Base-by-base conservation (phyloP, 2,888 invertebrate species). In the Leptinotarsa tumamoca region DNA sequence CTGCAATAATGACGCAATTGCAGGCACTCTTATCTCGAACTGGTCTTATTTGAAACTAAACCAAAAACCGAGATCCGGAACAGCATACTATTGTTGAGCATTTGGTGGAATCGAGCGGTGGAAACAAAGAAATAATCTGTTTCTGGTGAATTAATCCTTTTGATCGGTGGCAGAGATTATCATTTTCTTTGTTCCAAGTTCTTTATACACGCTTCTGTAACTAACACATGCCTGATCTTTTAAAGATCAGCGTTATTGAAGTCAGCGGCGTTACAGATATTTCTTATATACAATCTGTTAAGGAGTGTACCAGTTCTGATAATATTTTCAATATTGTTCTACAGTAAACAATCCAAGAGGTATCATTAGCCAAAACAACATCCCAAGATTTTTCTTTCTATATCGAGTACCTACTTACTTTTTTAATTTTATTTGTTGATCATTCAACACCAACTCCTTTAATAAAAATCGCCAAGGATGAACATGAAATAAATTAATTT, bases 231-330 rank as follows among this genome's bases (percentile, higher is more conserved):
- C 83, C 83, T 84, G 85, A 86, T 86, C 86, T 86, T 86, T 85
- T 82, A 86, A 86, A 86, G 87, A 87, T 87, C 86, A 85, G 84
- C 80, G 82, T 85, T 86, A 85, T 86, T 86, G 85, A 85, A 83
- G 67, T 50, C 78, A 78, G 72, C 7, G 72, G 75, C 78, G 78
- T 51, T 18, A 27, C 66, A 21, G 80, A 33, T 33, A 33, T 33
- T 33, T 33, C 33, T 33, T 33, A 1, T 33, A 33, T 33, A 33
- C 7, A 33, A 33, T 33, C 33, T 33, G 33, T 1, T 7, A 33
- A 33, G 33, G 33, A 33, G 33, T 33, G 7, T 7, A 33, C 7
- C 33, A 33, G 33, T 33, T 33, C 33, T 33, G 33, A 33, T 33
- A 1, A 33, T 33, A 33, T 33, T 33, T 7, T 33, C 7, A 7